Percentiles rank a stretch among this genome's conserved stretches.
These are phyloP conservation scores for Caranx ignobilis DNA, from an alignment of 2,113 vertebrate genomes.

Conservation along the genomic window DNA sequence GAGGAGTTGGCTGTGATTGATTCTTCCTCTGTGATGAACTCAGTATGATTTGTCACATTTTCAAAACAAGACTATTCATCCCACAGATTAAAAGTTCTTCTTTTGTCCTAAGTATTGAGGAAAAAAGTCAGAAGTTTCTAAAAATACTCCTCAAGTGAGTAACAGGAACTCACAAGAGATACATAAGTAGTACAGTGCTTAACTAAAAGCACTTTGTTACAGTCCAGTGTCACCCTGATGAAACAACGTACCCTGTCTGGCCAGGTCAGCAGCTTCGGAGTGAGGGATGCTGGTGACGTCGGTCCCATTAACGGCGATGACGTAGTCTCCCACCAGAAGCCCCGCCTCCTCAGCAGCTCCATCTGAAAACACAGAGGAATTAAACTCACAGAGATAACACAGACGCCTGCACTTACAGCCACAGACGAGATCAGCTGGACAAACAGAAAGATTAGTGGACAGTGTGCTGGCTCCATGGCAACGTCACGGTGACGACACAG, in stretches of 20 bases:
- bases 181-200: no score
- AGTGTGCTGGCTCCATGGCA: neutral
- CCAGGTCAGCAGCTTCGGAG: conserved; percentile 90
- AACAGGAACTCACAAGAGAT: no score
- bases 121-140: no score
- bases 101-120: no score
- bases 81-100: no score
- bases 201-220: no score
- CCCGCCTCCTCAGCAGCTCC: conserved; percentile 92
- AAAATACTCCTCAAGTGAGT: no score
- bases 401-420: neutral
- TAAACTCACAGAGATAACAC: neutral
- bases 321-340: conserved; percentile 89
- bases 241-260: conserved; percentile 82
- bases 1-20: no score
- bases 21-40: no score
- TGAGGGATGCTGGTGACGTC: conserved; percentile 91
- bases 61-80: no score
- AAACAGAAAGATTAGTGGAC: neutral
- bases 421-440: neutral
- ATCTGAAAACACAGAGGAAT: conserved; percentile 79
- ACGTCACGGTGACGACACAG: neutral
- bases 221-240: no score
- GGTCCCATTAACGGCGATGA: conserved; percentile 90
- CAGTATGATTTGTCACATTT: no score